Evolutionary conservation across 2,888 invertebrate genomes (phyloP), one percentile per base, ranked within the genome.

Genomic region (Drosophila mimetica): DNA sequence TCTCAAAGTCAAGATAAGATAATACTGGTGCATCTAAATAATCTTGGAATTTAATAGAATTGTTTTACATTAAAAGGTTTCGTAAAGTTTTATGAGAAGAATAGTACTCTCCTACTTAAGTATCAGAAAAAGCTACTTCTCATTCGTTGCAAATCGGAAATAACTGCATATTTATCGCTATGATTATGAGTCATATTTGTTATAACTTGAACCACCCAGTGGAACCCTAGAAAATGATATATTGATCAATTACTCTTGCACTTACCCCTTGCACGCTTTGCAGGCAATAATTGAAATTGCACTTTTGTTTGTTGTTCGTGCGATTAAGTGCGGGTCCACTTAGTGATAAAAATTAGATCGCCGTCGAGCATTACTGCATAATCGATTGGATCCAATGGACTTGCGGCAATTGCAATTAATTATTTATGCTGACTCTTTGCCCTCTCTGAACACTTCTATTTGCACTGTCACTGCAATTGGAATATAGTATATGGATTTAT

Each of bases 341-440:
- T 51, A 28, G 25, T 34, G 51, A 64, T 64, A 63, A 51, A 42
- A 51, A 44, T 64, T 64, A 28, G 28, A 36, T 22, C 34, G 32
- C 9, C 60, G 30, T 18, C 50, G 63, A 16, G 8, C 51, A 64
- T 36, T 64, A 42, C 34, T 51, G 65, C 50, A 64, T 64, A 64
- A 63, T 63, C 34, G 64, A 48, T 63, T 63, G 34, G 20, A n/a
- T n/a, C n/a, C 28, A 63, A 63, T 64, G 34, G 20, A 7, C 16
- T 16, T 14, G 37, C 37, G 37, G 34, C 28, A 36, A 64, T 16
- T 25, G 6, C 39, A 39, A 47, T 61, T 60, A 61, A 20, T 34
- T 63, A 50, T 64, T 42, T 50, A 50, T 34, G 37, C 34, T 16
- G 2, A 48, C 41, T 14, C 25, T 22, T 9, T 34, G 25, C 47